phyloP scores from a whole-genome alignment of 2,113 vertebrate species.

The Lota lota region DNA sequence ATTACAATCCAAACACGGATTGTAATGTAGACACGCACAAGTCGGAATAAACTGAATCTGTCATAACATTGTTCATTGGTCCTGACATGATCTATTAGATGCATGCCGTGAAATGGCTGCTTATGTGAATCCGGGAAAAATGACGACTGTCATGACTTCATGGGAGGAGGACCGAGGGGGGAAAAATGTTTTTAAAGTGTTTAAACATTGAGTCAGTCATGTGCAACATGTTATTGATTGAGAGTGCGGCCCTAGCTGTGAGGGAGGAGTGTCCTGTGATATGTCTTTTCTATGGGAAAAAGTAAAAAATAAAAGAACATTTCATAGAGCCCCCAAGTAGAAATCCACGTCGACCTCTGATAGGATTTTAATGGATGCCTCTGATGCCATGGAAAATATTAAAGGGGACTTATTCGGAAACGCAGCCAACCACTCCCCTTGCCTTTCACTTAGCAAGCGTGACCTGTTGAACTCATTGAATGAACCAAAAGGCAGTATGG shows the following conservation, averaged over 20 bases:
- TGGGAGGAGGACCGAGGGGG: slow-evolving; percentile 47
- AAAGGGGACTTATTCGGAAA: slow-evolving; percentile 57
- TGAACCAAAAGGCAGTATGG: slow-evolving; percentile 52
- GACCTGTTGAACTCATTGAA: slow-evolving; percentile 42
- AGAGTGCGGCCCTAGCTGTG: slow-evolving; percentile 40
- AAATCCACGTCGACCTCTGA: slow-evolving; percentile 51
- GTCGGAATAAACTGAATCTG: slow-evolving; percentile 22
- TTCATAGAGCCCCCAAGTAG: slow-evolving; percentile 38
- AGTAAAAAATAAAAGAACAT: slow-evolving; percentile 40
- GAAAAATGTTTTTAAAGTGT: slow-evolving; percentile 53
- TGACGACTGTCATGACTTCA: slow-evolving; percentile 65
- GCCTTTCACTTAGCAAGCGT: slow-evolving; percentile 20
- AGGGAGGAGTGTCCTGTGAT: slow-evolving; percentile 46
- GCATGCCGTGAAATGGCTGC: slow-evolving; percentile 45
- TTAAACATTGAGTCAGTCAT: slow-evolving; percentile 48
- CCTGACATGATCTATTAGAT: slow-evolving; percentile 62
- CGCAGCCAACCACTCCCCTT: slow-evolving; percentile 57
- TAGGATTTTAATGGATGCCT: slow-evolving; percentile 67
- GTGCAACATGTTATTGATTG: slow-evolving; percentile 50
- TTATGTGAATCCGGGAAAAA: slow-evolving; percentile 45
- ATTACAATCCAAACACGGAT: too few species aligned
- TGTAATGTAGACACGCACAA: too few species aligned
- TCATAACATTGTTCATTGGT: slow-evolving; percentile 37
- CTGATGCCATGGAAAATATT: slow-evolving; percentile 68
- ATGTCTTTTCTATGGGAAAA: slow-evolving; percentile 29